Evolutionary conservation across 1,140 invertebrate genomes (phyloP), one percentile per base, ranked within the genome.

Genomic region (Sycobia sp.): DNA sequence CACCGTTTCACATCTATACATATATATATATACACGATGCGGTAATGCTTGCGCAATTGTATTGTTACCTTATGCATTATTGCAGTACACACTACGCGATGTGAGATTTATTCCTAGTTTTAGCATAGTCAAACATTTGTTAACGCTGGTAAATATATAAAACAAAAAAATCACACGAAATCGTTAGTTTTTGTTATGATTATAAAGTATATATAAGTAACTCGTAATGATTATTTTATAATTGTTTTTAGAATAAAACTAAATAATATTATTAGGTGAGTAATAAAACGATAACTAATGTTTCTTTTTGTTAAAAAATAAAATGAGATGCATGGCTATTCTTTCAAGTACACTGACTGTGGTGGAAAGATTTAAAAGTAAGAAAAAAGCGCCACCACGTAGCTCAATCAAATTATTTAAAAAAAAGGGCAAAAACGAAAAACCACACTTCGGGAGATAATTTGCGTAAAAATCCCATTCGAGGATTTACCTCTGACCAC

Each of bases 401-500:
- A n/a, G n/a, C n/a, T n/a, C n/a, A 16, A 8, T 25, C 11, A 16
- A 56, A 34, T 23, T 32, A 22, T 2, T 32, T 32, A 27, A 18
- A 55, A 44, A 44, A 62, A 29, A 2, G 41, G 25, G 7, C 8
- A 49, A 20, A 50, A 39, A 38, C 11, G 44, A 53, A 54, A 36
- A 13, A 55, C 18, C 55, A 43, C 32, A 62, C 58, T 38, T 43
- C n/a, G n/a, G n/a, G n/a, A n/a, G n/a, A n/a, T n/a, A n/a, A n/a
- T n/a, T n/a, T n/a, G n/a, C n/a, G n/a, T n/a, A n/a, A n/a, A n/a
- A n/a, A n/a, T n/a, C n/a, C n/a, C 59, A 65, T 38, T 71, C 65
- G 62, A 58, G 62, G 54, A 71, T 65, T 78, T 87, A 94, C 92
- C 91, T 91, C 93, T 88, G 65, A 93, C 89, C 74, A 96, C 94